Evolutionary conservation across 1,140 invertebrate species (phyloP).

Genomic region (Panagrolaimus sp.): DNA sequence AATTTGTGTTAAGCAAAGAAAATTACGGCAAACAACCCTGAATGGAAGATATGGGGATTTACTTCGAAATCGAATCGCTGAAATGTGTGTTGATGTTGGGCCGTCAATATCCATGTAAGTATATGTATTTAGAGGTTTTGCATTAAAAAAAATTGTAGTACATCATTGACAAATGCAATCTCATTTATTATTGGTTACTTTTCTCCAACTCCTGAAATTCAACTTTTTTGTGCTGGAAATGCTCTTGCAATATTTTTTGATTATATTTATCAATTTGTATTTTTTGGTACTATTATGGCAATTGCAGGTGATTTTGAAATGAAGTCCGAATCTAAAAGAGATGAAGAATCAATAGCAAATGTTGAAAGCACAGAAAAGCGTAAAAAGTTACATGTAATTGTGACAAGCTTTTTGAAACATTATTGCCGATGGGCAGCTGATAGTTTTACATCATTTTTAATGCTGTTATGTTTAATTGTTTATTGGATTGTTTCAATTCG

Average conservation of each 20-base stretch:
- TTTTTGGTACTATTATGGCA: slow-evolving; percentile 38
- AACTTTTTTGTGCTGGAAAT: slow-evolving; percentile 47
- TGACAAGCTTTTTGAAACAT: neutral
- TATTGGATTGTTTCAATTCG: slow-evolving; percentile 30
- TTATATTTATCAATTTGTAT: slow-evolving; percentile 47
- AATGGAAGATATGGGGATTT: slow-evolving; percentile 14
- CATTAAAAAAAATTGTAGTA: no score
- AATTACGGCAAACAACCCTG: neutral
- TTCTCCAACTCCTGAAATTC: slow-evolving; percentile 51
- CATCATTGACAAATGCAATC: slow-evolving; percentile 44
- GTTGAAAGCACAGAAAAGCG: neutral
- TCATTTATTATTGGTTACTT: slow-evolving; percentile 50
- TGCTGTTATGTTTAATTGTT: slow-evolving; percentile 25
- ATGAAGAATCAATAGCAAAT: slow-evolving; percentile 5
- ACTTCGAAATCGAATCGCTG: slow-evolving; percentile 31
- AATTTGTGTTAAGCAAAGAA: slow-evolving; percentile 25
- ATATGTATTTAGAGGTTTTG: no score
- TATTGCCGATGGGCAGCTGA: slow-evolving; percentile 37
- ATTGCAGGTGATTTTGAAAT: slow-evolving; percentile 30
- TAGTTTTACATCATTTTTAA: slow-evolving; percentile 29
- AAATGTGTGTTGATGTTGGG: slow-evolving; percentile 40
- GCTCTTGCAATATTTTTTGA: slow-evolving; percentile 46
- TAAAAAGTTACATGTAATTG: neutral
- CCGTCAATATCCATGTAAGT: slow-evolving; percentile 48
- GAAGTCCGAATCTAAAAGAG: slow-evolving; percentile 15